phyloP scores from a whole-genome alignment of 2,113 vertebrate genomes.

The Numenius arquata region DNA sequence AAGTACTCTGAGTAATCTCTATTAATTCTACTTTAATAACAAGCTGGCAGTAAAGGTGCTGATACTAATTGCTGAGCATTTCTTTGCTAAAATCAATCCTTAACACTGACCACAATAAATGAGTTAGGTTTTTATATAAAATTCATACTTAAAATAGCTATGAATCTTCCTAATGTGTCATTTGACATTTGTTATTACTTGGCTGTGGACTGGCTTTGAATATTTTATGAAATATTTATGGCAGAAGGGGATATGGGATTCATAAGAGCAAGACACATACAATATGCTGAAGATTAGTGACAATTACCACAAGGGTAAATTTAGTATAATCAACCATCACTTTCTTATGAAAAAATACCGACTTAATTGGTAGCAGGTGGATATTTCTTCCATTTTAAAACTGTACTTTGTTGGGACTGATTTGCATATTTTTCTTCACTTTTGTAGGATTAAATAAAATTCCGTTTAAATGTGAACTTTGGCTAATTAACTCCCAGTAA shows the following conservation, averaged over 20 bases:
- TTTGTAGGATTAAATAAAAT: slow-evolving; percentile 37
- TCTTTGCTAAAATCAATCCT: slow-evolving; percentile 34
- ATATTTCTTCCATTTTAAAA: slow-evolving; percentile 39
- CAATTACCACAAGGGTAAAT: slow-evolving; percentile 66
- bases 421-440: slow-evolving; percentile 35
- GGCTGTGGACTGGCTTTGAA: slow-evolving; percentile 64
- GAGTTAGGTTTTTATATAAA: slow-evolving; percentile 48
- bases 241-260: slow-evolving; percentile 56
- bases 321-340: slow-evolving; percentile 64
- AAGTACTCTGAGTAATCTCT: background rate
- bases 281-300: slow-evolving; percentile 68
- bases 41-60: slow-evolving; percentile 15
- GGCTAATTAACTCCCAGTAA: slow-evolving; percentile 45
- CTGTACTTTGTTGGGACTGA: background rate
- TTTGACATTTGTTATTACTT: slow-evolving; percentile 73
- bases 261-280: slow-evolving; percentile 60
- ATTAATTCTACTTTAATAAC: slow-evolving; percentile 21
- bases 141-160: slow-evolving; percentile 61
- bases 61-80: slow-evolving; percentile 29
- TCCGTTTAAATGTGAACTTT: slow-evolving; percentile 31
- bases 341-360: slow-evolving; percentile 51
- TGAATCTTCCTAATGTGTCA: slow-evolving; percentile 71
- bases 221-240: slow-evolving; percentile 76
- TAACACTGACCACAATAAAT: slow-evolving; percentile 62
- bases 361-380: slow-evolving; percentile 54